Conservation (phyloP, 2,797 vertebrate genomes). For the Picus viridis region DNA sequence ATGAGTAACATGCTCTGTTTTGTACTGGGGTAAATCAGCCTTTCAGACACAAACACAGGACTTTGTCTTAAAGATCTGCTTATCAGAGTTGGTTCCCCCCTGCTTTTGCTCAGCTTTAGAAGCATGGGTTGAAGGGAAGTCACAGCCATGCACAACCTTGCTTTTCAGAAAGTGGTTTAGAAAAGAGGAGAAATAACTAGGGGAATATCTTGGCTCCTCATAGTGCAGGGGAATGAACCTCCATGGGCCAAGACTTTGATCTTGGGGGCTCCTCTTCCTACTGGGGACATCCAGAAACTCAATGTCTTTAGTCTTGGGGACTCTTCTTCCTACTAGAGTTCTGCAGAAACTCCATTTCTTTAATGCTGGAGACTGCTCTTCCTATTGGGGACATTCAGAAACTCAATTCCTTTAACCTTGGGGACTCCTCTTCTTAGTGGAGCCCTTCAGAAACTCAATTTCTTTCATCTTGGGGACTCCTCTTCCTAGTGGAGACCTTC, state of each 20-base stretch:
- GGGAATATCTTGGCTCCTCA: background rate
- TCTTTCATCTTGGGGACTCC: background rate
- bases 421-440: too few species aligned
- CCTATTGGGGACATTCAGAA: background rate
- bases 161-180: background rate
- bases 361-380: too few species aligned
- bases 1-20: slow-evolving; percentile 70
- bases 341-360: background rate
- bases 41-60: slow-evolving; percentile 17
- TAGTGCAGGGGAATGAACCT: background rate
- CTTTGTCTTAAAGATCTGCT: background rate
- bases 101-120: background rate
- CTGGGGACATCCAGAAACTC: background rate
- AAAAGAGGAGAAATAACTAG: background rate
- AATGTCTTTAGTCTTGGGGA: too few species aligned
- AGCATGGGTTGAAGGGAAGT: background rate
- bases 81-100: background rate
- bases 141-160: background rate
- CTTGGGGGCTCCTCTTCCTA: background rate
- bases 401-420: too few species aligned
- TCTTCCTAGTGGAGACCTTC: background rate
- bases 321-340: background rate
- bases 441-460: background rate
- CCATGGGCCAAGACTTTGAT: background rate
- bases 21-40: slow-evolving; percentile 53